Conservation (phyloP, 2,797 vertebrate genomes). For the Siniperca undulata region DNA sequence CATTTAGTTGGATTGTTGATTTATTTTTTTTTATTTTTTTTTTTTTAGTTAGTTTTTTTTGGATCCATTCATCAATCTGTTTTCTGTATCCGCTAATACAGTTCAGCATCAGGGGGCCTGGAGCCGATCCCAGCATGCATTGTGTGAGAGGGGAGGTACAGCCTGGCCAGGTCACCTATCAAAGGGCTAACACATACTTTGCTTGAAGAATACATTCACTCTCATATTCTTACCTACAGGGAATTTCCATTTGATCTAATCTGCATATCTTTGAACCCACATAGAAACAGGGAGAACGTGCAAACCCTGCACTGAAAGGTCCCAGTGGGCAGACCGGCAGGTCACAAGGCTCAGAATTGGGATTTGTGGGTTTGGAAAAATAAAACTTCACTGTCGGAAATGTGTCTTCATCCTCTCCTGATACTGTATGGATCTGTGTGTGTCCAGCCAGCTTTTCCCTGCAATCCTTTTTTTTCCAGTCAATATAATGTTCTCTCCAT, state of each 20-base stretch:
- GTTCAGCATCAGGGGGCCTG: background rate
- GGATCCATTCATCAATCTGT: background rate
- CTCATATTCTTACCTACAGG: background rate
- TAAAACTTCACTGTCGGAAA: background rate
- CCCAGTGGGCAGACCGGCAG: background rate
- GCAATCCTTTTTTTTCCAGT: constrained; percentile 14
- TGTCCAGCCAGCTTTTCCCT: constrained; percentile 31
- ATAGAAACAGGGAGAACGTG: background rate
- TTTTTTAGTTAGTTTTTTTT: too few species aligned
- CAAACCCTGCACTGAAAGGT: background rate
- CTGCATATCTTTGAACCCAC: background rate
- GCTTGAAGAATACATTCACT: background rate
- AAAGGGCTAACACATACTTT: background rate
- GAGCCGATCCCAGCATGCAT: background rate
- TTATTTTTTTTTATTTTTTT: background rate
- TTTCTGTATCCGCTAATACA: background rate
- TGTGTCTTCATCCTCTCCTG: background rate
- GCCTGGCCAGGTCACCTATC: background rate
- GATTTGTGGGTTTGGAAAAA: constrained; percentile 25
- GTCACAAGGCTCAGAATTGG: background rate
- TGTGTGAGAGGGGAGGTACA: background rate
- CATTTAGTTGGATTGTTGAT: background rate
- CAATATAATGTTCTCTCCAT: background rate
- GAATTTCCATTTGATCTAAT: constrained; percentile 16
- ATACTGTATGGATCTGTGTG: background rate